Evolutionary conservation across 2,797 vertebrate species (phyloP).

Genomic region (Apodemus agrarius): DNA sequence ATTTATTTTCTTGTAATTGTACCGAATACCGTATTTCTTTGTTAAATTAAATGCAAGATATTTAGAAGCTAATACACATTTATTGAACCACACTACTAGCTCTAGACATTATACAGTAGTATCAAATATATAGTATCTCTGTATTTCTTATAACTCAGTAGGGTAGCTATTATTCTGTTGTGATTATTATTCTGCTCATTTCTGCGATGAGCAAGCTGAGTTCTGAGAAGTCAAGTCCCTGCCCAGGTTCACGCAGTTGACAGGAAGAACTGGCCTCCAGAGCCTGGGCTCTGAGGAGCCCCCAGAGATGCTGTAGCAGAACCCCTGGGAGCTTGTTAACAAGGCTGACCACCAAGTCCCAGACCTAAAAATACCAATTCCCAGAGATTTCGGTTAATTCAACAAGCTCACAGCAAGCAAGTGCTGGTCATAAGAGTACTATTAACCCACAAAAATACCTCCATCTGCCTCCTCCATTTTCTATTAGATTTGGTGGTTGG

Average conservation of each 20-base stretch:
- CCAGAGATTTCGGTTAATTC: constrained; percentile 64
- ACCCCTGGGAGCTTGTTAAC: constrained; percentile 66
- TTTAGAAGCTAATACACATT: background rate
- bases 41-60: constrained; percentile 47
- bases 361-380: constrained; percentile 74
- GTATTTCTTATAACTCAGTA: constrained; percentile 21
- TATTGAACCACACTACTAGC: constrained; percentile 1
- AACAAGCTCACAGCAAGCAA: constrained; percentile 64
- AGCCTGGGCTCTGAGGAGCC: constrained; percentile 43
- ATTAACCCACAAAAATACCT: constrained; percentile 30
- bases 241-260: constrained; percentile 44
- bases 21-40: constrained; percentile 50
- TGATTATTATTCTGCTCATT: constrained; percentile 27
- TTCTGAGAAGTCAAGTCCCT: constrained; percentile 49
- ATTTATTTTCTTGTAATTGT: constrained; percentile 18
- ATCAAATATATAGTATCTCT: background rate
- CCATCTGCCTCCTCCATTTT: background rate
- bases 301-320: constrained; percentile 22
- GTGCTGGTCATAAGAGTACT: background rate
- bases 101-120: background rate
- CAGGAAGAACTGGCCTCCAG: constrained; percentile 5
- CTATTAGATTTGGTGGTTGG: background rate
- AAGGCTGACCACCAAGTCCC: constrained; percentile 61
- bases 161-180: background rate
- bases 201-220: constrained; percentile 49